Percentiles rank a stretch among this genome's conserved stretches.
These are phyloP conservation scores for Latheticus oryzae DNA, from an alignment of 2,888 invertebrate species.

Conservation along the genomic window DNA sequence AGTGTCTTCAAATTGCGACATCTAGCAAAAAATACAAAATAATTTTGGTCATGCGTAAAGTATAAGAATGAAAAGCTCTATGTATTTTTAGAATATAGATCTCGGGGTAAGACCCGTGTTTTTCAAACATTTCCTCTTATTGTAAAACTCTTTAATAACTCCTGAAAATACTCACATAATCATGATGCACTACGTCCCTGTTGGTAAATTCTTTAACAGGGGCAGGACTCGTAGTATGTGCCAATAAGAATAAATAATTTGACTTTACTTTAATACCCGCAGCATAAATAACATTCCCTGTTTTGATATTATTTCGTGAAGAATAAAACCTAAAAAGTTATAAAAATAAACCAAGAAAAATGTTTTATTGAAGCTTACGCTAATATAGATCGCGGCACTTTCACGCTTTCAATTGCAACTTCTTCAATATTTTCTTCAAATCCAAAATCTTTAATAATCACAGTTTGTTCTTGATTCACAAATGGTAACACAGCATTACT, in stretches of 20 bases:
- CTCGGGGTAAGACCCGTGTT: too few relatives aligned
- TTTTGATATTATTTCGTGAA: constrained; percentile 67
- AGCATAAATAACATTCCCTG: constrained; percentile 69
- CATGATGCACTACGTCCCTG: too few relatives aligned
- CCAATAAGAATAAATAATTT: constrained; percentile 71
- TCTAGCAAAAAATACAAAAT: too few relatives aligned
- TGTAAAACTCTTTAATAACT: too few relatives aligned
- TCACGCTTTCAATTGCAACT: constrained; percentile 63
- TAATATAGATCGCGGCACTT: constrained; percentile 68
- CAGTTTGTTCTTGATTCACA: constrained; percentile 8
- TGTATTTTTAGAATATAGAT: too few relatives aligned
- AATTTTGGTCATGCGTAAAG: too few relatives aligned
- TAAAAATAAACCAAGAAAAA: neutral
- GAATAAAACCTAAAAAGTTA: constrained; percentile 66
- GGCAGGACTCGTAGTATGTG: constrained; percentile 73
- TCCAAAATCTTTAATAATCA: constrained; percentile 21
- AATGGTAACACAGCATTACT: constrained; percentile 32
- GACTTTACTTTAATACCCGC: constrained; percentile 69
- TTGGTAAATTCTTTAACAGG: constrained; percentile 46
- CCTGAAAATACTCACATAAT: too few relatives aligned
- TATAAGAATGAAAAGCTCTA: too few relatives aligned
- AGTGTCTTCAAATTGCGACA: too few relatives aligned
- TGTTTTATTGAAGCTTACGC: constrained; percentile 62
- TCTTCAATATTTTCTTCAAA: constrained; percentile 21
- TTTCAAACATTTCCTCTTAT: too few relatives aligned